Evolutionary conservation across 2,797 vertebrate genomes (phyloP), one percentile per base, ranked within the genome.

Genomic region (Nasua narica): DNA sequence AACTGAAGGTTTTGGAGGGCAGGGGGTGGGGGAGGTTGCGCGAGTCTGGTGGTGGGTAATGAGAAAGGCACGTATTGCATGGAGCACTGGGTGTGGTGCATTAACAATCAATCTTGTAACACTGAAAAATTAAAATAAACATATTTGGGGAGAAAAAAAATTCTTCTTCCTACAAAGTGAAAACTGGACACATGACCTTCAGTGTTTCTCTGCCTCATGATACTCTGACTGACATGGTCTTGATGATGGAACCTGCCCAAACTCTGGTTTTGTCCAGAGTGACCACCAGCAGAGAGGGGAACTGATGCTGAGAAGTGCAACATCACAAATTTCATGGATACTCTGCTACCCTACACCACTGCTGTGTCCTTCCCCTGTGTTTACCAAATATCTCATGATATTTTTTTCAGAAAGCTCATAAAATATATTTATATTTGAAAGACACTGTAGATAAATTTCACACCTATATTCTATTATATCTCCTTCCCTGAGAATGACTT

Each of bases 371-470:
- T 52, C 11, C 16, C 72, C 3, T 2, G 27, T 37, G 50, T 32
- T 56, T 27, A n/a, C 62, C 76, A 76, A 86, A 87, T 67, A 43
- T 46, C 46, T 0, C 2, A 46, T 60, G 37, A 37, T 96, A 52
- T 27, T 90, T 65, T 95, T 96, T 85, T 70, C 35, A 60, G 50
- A 43, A 79, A 82, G 40, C 35, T 93, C 84, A 88, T 40, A 92
- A 96, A 93, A 69, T 4, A 4, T 70, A 86, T 94, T 87, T 77
- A 35, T 65, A 94, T 35, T 21, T 52, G 3, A 60, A 81, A 54
- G 27, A 72, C 43, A 95, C 46, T 67, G 94, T 48, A 94, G 90
- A 85, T 96, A 90, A 96, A 94, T 65, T 83, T 52, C 15, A 85
- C 21, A 77, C 19, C 40, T 14, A 21, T 50, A 60, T 56, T 35